These are phyloP conservation scores for Pygoscelis antarcticus DNA, from an alignment of 2,113 vertebrate genomes.

Conservation along the genomic window DNA sequence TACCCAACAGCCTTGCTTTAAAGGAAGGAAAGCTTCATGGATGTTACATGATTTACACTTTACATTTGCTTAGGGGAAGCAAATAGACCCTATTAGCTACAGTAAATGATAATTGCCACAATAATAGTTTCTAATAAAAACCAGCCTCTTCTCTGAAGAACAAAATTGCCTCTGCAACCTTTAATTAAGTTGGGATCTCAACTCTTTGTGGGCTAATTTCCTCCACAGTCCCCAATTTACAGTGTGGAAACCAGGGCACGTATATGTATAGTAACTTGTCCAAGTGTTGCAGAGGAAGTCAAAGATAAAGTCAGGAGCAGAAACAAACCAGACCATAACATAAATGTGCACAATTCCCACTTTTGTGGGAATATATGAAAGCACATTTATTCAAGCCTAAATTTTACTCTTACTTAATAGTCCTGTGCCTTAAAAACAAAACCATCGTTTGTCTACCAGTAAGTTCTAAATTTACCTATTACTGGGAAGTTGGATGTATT, in stretches of 20 bases:
- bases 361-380: not conserved
- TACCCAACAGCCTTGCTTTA: not conserved
- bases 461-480: not conserved
- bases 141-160: not conserved
- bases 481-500: not conserved
- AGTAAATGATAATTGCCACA: not conserved
- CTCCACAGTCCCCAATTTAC: not conserved
- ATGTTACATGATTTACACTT: not conserved
- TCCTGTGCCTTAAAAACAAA: not conserved
- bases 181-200: not conserved
- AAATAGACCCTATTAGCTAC: not conserved
- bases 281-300: not conserved
- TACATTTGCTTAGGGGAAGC: not conserved
- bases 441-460: not conserved
- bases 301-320: not conserved
- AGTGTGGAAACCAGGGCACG: not conserved
- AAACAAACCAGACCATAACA: not conserved
- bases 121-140: not conserved
- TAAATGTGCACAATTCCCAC: not conserved
- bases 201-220: not conserved
- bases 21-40: not conserved
- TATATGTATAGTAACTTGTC: not conserved
- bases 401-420: not conserved
- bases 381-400: not conserved
- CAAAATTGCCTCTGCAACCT: not conserved